Base-by-base conservation (phyloP, 2,113 vertebrate genomes). In the Malurus cyaneus region DNA sequence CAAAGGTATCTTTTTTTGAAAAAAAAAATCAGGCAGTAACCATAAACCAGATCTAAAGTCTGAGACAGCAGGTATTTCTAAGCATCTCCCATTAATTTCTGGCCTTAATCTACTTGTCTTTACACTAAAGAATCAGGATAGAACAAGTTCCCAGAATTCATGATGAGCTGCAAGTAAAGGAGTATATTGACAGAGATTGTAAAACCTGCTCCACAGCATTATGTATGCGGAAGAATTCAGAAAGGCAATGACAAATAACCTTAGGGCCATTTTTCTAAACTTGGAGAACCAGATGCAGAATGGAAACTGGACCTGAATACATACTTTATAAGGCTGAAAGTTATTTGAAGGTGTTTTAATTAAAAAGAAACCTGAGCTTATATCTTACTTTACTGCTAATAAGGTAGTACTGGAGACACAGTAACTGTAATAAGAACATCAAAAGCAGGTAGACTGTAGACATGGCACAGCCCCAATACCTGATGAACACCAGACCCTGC, bases 191-290 rank as follows among this genome's bases (percentile, higher is more conserved):
- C 66, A 91, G 59, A 82, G 84, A 83, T 7, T 77, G 93, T 70
- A 93, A 89, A 95, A 96, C 92, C 89, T 90, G 95, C 61, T 95
- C 87, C 56, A 60, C 92, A 60, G 60, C 93, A 73, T 91, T 94
- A 44, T 28, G 39, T 20, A 78, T 52, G 56, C 1, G 0, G 65
- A 96, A 89, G 85, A 83, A 90, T 74, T 89, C 49, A 74, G 67
- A 70, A 94, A 92, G 36, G 34, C 54, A 61, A 49, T 60, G 81
- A 91, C 69, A 96, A 95, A 94, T 89, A 95, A 83, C 92, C 94
- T 70, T 21, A 7, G 70, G 87, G 92, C n/a, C 24, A 74, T 86
- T 89, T 44, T 90, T 79, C 74, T 86, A 73, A 90, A 83, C 67
- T 86, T 77, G 47, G 42, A 81, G 64, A 94, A 96, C 64, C 32